Conservation (phyloP, 2,797 vertebrate species). For the Squalus acanthias region DNA sequence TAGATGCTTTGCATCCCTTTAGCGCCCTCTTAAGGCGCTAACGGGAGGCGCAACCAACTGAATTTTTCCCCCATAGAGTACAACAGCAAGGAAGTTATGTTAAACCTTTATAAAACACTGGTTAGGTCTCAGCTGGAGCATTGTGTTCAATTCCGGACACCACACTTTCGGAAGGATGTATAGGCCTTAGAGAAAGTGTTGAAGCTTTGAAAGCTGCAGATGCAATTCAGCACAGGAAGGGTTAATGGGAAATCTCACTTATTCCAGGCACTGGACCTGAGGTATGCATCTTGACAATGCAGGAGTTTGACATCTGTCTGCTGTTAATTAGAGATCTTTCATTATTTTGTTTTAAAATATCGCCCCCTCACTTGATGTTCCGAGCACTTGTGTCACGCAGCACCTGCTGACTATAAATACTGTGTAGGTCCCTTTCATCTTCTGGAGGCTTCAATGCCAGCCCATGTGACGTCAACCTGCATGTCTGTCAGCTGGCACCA, state of each 20-base stretch:
- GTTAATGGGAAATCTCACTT: slow-evolving; percentile 19
- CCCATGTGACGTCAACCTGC: not conserved
- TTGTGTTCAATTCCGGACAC: not conserved
- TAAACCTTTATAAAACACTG: not conserved
- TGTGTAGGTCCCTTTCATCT: not conserved
- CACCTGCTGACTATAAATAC: slow-evolving; percentile 35
- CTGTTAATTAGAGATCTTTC: slow-evolving; percentile 31
- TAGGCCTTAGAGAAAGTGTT: not conserved
- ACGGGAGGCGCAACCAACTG: too few relatives aligned
- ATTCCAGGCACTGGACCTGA: not conserved
- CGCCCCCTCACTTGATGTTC: not conserved
- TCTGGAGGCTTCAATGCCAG: slow-evolving; percentile 4
- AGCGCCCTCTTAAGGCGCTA: too few relatives aligned
- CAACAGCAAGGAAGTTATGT: not conserved
- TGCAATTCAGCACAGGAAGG: not conserved
- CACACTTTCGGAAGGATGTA: not conserved
- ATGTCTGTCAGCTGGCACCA: slow-evolving; percentile 6
- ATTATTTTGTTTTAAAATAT: slow-evolving; percentile 20
- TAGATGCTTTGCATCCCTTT: too few relatives aligned
- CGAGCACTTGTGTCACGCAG: not conserved
- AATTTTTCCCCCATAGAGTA: too few relatives aligned
- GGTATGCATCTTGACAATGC: slow-evolving; percentile 7
- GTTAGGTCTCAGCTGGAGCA: not conserved
- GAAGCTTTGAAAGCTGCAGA: not conserved
- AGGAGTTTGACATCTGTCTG: slow-evolving; percentile 24